Evolutionary conservation across 2,797 vertebrate genomes (phyloP).

Genomic region (Varecia variegata): DNA sequence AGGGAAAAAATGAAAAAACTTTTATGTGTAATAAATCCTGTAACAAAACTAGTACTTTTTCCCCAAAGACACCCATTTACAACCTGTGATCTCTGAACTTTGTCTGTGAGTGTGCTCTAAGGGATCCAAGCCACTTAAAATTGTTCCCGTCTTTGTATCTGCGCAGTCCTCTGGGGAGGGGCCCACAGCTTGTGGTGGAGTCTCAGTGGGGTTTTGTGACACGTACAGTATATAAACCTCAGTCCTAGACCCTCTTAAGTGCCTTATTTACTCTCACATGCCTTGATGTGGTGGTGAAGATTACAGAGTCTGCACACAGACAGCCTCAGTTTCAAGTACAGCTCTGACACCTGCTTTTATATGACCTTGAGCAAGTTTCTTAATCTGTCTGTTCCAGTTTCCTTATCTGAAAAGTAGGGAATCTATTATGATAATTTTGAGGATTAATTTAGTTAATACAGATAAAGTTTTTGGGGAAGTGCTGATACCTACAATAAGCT

Average conservation of each 20-base stretch:
- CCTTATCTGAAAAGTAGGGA: neutral
- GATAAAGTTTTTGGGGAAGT: neutral
- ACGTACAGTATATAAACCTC: neutral
- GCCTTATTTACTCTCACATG: neutral
- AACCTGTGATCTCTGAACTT: neutral
- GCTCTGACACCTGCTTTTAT: neutral
- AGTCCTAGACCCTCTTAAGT: neutral
- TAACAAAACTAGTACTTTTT: neutral
- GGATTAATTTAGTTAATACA: neutral
- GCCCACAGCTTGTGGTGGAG: accelerated
- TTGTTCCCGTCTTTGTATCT: neutral
- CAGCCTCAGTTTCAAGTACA: neutral
- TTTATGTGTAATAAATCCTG: neutral
- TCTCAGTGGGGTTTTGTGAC: neutral
- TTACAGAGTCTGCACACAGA: neutral
- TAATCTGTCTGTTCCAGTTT: neutral
- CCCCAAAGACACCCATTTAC: neutral
- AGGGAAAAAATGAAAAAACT: neutral
- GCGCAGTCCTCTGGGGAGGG: neutral
- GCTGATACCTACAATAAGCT: neutral
- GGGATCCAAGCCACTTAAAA: neutral
- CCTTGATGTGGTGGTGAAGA: no score
- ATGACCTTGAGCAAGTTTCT: neutral
- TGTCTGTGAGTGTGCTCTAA: neutral
- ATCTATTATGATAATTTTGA: neutral